These are phyloP conservation scores for Hiodon alosoides DNA, from an alignment of 2,113 vertebrate genomes.

Conservation along the genomic window DNA sequence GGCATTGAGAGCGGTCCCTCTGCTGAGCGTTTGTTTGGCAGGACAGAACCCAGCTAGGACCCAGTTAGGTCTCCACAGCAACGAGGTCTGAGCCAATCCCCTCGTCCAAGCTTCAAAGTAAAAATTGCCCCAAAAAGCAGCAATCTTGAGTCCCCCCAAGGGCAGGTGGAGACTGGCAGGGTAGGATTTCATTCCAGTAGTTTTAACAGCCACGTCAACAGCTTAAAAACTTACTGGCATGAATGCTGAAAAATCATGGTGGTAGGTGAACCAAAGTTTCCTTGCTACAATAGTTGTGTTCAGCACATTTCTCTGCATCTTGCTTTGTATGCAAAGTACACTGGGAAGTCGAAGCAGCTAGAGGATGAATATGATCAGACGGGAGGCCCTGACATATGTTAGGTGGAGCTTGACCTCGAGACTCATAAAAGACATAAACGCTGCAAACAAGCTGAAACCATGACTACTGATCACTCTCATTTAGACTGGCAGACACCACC, in stretches of 20 bases:
- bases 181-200: slow-evolving; percentile 37
- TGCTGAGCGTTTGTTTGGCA: slow-evolving; percentile 10
- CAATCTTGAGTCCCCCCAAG: slow-evolving; percentile 19
- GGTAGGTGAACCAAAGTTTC: slow-evolving; percentile 33
- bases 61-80: slow-evolving; percentile 31
- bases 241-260: slow-evolving; percentile 38
- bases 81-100: slow-evolving; percentile 29
- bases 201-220: slow-evolving; percentile 39
- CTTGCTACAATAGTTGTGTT: slow-evolving; percentile 39
- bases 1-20: slow-evolving; percentile 1
- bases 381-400: slow-evolving; percentile 50
- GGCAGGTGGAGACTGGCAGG: slow-evolving; percentile 31
- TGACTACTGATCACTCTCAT: slow-evolving; percentile 38
- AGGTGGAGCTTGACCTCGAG: slow-evolving; percentile 54
- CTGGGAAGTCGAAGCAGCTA: slow-evolving; percentile 42
- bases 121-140: slow-evolving; percentile 34
- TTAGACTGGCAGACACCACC: slow-evolving; percentile 36
- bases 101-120: slow-evolving; percentile 18
- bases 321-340: slow-evolving; percentile 38
- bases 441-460: slow-evolving; percentile 47
- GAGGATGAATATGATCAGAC: slow-evolving; percentile 42
- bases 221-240: slow-evolving; percentile 44
- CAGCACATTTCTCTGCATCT: slow-evolving; percentile 45
- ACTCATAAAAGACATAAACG: slow-evolving; percentile 32
- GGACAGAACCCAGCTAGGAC: slow-evolving; percentile 21